Evolutionary conservation across 2,797 vertebrate genomes (phyloP).

Genomic region (Oceanodroma leucorhoa): DNA sequence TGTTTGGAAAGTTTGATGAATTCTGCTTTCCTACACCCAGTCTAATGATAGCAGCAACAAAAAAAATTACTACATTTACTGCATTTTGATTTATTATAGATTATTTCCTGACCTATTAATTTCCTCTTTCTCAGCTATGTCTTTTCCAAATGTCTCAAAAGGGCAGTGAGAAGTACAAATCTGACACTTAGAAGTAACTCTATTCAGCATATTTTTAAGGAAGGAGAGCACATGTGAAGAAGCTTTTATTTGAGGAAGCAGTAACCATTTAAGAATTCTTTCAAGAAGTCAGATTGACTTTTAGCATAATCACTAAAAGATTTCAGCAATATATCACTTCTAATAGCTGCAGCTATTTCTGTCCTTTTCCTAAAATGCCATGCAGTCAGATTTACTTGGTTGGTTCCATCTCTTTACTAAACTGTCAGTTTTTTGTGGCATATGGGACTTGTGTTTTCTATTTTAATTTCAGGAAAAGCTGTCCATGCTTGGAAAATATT

Average conservation of each 20-base stretch:
- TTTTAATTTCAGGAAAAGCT: conserved; percentile 75
- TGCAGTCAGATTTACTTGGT: conserved; percentile 44
- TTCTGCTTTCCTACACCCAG: not conserved
- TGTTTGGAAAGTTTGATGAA: not conserved
- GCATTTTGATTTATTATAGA: conserved; percentile 14
- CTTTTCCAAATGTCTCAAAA: not conserved
- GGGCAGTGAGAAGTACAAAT: not conserved
- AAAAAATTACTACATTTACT: not conserved
- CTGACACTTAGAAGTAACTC: not conserved
- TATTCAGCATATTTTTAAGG: not conserved
- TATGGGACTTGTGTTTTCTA: conserved; percentile 68
- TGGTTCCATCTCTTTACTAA: conserved; percentile 53
- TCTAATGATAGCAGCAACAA: not conserved
- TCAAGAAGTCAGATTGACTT: not conserved
- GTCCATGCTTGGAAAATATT: conserved; percentile 74
- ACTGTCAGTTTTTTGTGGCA: conserved; percentile 61
- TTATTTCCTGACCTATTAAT: not conserved
- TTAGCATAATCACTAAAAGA: conserved; percentile 43
- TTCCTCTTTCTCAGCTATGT: not conserved
- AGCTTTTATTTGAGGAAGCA: conserved; percentile 36
- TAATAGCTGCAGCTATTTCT: conserved; percentile 47
- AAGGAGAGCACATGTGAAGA: not conserved
- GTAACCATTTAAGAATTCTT: conserved; percentile 14
- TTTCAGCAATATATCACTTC: conserved; percentile 32
- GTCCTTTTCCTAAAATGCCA: conserved; percentile 48